phyloP scores from a whole-genome alignment of 2,888 invertebrate genomes.

The Lobophora halterata region DNA sequence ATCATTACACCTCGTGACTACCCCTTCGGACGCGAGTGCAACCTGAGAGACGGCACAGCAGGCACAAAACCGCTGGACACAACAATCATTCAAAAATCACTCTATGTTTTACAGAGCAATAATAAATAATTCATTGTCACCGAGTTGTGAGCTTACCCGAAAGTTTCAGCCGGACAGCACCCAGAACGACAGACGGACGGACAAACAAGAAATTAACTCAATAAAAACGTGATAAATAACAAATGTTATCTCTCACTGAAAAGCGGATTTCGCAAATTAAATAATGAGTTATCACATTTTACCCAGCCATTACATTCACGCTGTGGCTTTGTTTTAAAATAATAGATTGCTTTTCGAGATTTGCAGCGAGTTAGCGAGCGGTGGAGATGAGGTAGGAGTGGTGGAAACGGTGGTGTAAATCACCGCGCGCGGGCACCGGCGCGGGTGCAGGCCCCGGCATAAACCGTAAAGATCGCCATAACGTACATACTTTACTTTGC shows the following conservation, averaged over 20 bases:
- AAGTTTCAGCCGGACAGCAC: too few species aligned
- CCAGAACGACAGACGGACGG: too few species aligned
- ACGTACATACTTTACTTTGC: conserved; percentile 9
- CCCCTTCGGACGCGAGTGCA: conserved; percentile 32
- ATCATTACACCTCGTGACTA: conserved; percentile 36
- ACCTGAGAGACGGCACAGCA: conserved; percentile 20
- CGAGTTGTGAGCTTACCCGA: too few species aligned
- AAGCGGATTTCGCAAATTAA: too few species aligned
- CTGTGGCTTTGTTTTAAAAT: conserved; percentile 17
- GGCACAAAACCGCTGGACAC: not conserved
- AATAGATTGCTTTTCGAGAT: conserved; percentile 27
- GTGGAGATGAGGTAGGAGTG: conserved; percentile 11
- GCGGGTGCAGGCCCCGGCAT: not conserved
- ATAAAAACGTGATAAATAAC: too few species aligned
- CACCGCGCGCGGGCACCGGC: conserved; percentile 2
- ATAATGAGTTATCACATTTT: too few species aligned
- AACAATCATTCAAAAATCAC: too few species aligned
- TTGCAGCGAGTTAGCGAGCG: conserved; percentile 20
- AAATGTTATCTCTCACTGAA: too few species aligned
- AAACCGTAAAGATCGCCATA: too few species aligned
- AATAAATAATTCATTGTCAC: too few species aligned
- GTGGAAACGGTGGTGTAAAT: conserved; percentile 11
- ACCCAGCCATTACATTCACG: not conserved
- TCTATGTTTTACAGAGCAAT: not conserved
- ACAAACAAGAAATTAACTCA: too few species aligned